Percentiles rank a stretch among this genome's conserved stretches.
phyloP scores from a whole-genome alignment of 2,888 invertebrate genomes.

The Villa cingulata region DNA sequence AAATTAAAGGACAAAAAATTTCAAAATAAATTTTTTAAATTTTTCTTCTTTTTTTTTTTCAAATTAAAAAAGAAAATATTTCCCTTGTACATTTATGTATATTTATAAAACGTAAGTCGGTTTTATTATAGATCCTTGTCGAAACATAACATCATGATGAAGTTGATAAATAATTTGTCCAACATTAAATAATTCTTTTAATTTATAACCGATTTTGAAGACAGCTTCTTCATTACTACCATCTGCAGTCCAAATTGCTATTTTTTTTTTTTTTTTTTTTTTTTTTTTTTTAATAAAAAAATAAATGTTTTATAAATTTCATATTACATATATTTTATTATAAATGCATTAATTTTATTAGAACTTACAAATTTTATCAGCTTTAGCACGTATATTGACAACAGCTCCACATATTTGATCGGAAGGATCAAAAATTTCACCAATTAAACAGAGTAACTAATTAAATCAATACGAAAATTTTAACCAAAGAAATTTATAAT shows the following conservation, averaged over 20 bases:
- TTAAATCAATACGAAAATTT: constrained; percentile 1
- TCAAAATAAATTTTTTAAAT: too few species aligned
- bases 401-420: constrained; percentile 95
- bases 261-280: background rate
- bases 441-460: constrained; percentile 76
- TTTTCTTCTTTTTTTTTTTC: too few species aligned
- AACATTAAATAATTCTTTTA: constrained; percentile 72
- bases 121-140: constrained; percentile 69
- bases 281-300: too few species aligned
- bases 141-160: constrained; percentile 74
- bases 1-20: too few species aligned
- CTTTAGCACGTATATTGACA: constrained; percentile 81
- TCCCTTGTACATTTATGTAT: too few species aligned
- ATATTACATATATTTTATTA: background rate
- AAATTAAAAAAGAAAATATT: too few species aligned
- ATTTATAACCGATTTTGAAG: constrained; percentile 75
- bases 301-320: background rate
- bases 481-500: too few species aligned
- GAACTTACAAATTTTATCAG: constrained; percentile 75
- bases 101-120: constrained; percentile 31
- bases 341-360: background rate
- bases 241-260: constrained; percentile 82
- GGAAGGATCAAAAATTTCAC: constrained; percentile 89
- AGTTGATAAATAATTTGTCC: constrained; percentile 55
- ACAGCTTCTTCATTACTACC: constrained; percentile 62